Evolutionary conservation across 2,888 invertebrate genomes (phyloP).

Genomic region (Pseudococcus viburni): DNA sequence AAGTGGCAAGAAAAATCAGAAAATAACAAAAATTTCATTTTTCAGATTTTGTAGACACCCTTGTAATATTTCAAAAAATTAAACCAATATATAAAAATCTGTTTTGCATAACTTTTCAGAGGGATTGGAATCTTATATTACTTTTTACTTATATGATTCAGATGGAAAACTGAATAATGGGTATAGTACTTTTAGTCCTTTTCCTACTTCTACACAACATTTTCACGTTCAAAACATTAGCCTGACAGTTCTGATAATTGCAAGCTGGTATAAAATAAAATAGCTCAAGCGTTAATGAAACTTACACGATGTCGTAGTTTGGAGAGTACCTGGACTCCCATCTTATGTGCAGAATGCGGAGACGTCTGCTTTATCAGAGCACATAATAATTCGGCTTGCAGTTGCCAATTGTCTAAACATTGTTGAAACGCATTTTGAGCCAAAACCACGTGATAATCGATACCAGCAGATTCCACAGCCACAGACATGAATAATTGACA

Average conservation of each 20-base stretch:
- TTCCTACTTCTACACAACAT: too few relatives aligned
- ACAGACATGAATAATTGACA: conserved; percentile 97
- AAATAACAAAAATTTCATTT: too few relatives aligned
- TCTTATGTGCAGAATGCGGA: conserved; percentile 84
- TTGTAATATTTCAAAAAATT: too few relatives aligned
- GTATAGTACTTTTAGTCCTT: too few relatives aligned
- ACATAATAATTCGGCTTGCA: conserved; percentile 94
- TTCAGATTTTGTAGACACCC: too few relatives aligned
- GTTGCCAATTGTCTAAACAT: conserved; percentile 89
- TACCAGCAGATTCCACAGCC: conserved; percentile 93
- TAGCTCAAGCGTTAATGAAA: conserved; percentile 68
- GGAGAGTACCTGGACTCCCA: conserved; percentile 85
- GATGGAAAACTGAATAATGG: too few relatives aligned
- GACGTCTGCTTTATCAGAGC: conserved; percentile 93
- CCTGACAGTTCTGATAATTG: conserved; percentile 67
- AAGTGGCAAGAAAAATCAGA: too few relatives aligned
- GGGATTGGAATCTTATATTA: too few relatives aligned
- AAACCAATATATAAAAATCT: too few relatives aligned
- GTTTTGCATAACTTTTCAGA: too few relatives aligned
- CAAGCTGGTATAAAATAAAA: conserved; percentile 65
- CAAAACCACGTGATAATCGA: conserved; percentile 97
- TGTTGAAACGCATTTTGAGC: conserved; percentile 96
- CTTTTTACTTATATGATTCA: too few relatives aligned
- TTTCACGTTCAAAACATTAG: too few relatives aligned
- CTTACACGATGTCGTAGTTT: conserved; percentile 74